Evolutionary conservation across 2,797 vertebrate genomes (phyloP).

Genomic region (Pogonophryne albipinna): DNA sequence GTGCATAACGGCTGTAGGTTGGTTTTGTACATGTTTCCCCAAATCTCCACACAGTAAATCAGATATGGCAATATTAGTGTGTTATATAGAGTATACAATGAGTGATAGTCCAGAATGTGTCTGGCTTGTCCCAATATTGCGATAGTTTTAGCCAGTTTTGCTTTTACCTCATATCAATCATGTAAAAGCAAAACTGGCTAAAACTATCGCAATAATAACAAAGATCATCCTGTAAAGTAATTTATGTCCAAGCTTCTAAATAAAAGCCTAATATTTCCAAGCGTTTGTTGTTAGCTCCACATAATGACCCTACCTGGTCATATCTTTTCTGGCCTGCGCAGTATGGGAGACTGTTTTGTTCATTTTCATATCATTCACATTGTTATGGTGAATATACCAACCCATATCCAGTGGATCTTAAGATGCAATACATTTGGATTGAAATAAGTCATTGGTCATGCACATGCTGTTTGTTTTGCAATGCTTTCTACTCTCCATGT

Average conservation of each 20-base stretch:
- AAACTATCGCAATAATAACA: too few species aligned
- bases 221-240: not conserved
- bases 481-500: constrained; percentile 50
- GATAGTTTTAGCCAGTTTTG: too few species aligned
- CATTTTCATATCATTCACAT: constrained; percentile 38
- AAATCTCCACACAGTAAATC: too few species aligned
- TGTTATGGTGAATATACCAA: not conserved
- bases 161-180: too few species aligned
- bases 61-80: too few species aligned
- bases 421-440: constrained; percentile 11
- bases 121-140: too few species aligned
- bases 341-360: not conserved
- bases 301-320: constrained; percentile 8
- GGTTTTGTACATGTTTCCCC: too few species aligned
- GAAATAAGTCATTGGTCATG: constrained; percentile 48
- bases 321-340: not conserved
- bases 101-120: too few species aligned
- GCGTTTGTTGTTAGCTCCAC: constrained; percentile 2
- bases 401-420: not conserved
- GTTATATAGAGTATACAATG: too few species aligned
- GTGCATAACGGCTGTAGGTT: too few species aligned
- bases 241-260: constrained; percentile 11
- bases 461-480: constrained; percentile 64
- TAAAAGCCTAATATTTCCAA: constrained; percentile 16
- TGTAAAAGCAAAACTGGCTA: too few species aligned